Base-by-base conservation (phyloP, 2,888 invertebrate species). In the Drosophila macrospina region DNA sequence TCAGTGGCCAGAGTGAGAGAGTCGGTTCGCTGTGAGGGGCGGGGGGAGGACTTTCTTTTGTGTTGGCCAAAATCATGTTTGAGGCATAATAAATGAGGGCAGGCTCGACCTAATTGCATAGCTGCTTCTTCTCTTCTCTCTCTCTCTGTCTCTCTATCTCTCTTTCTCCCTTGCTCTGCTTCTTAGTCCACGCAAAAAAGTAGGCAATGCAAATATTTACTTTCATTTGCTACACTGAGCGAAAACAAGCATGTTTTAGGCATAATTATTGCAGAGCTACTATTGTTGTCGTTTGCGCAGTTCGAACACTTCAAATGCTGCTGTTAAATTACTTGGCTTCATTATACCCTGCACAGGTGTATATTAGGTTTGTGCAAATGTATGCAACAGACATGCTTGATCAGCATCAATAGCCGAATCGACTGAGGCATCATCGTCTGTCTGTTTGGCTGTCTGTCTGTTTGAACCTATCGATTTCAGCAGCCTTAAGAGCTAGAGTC, bases 141-240 rank as follows among this genome's bases (percentile, higher is more conserved):
- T 32, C 15, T 15, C 30, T 28, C 39, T 28, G 5, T n/a, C n/a
- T n/a, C n/a, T n/a, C 39, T 30, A 13, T 32, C 15, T 20, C 24
- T 8, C n/a, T 42, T 16, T 2, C 11, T 15, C 15, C 10, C 36
- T 51, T n/a, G n/a, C n/a, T n/a, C n/a, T n/a, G n/a, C n/a, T n/a
- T n/a, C n/a, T n/a, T 20, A 30, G 48, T 48, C 30, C 36, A 34
- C 61, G 61, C 77, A 64, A 57, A 65, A 68, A 77, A 79, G 77
- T 68, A 77, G 77, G 76, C 80, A 68, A 78, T 45, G 65, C 47
- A 78, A 78, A 74, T 64, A 75, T 74, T 69, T 74, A 48, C 52
- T 45, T 67, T 47, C 39, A 41, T 56, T 50, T 39, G 37, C 47
- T 50, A 61, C 73, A 77, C 74, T 62, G 66, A 4, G 24, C 59